These are phyloP conservation scores for Propithecus perrieri DNA, from an alignment of 2,797 vertebrate species.

Conservation along the genomic window DNA sequence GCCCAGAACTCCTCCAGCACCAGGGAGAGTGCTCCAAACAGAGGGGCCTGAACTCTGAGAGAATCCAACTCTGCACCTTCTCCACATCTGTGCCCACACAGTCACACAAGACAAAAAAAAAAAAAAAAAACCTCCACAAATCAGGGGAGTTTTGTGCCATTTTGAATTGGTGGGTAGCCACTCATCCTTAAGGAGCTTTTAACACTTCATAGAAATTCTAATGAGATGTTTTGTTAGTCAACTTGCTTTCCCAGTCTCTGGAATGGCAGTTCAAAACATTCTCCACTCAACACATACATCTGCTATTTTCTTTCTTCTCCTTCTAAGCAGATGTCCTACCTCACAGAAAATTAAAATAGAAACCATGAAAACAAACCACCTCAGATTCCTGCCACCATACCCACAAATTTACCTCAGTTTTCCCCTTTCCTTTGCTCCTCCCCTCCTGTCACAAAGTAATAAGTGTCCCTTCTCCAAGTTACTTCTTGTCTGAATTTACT, in stretches of 20 bases:
- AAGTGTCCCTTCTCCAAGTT: not conserved
- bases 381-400: slow-evolving; percentile 39
- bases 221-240: slow-evolving; percentile 30
- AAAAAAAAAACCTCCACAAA: not conserved
- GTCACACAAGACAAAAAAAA: not conserved
- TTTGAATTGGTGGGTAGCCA: not conserved
- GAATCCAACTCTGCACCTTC: not conserved
- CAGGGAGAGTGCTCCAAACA: not conserved
- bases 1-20: not conserved
- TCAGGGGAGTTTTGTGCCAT: not conserved
- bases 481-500: not conserved
- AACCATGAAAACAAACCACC: slow-evolving; percentile 25
- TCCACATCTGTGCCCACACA: not conserved
- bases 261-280: slow-evolving; percentile 67
- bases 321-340: slow-evolving; percentile 66
- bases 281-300: slow-evolving; percentile 57
- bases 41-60: not conserved
- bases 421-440: not conserved
- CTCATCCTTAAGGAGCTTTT: not conserved
- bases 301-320: slow-evolving; percentile 64
- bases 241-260: slow-evolving; percentile 29
- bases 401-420: not conserved
- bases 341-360: slow-evolving; percentile 67
- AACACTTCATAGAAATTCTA: slow-evolving; percentile 49
- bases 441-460: not conserved